A percentile compares a stretch with the other conserved stretches of the same genome.
These are phyloP conservation scores for Scaptodrosophila latifasciaeformis DNA, from an alignment of 2,888 invertebrate species.

Conservation along the genomic window DNA sequence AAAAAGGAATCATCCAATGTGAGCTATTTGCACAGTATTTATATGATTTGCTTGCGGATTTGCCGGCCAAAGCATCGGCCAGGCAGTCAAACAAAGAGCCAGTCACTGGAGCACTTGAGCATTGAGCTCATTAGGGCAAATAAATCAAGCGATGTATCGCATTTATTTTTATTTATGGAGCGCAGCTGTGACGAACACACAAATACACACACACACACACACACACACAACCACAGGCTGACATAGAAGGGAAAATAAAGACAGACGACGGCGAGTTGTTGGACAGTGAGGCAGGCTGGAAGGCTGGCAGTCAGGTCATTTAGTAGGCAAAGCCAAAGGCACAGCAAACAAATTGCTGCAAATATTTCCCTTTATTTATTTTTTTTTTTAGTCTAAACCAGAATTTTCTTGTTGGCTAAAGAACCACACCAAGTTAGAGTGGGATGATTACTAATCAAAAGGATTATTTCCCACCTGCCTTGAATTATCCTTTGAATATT, in stretches of 20 bases:
- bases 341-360: constrained; percentile 31
- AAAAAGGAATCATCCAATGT: too few relatives aligned
- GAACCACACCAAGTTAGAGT: too few relatives aligned
- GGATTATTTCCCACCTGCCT: too few relatives aligned
- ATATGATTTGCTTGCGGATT: constrained; percentile 52
- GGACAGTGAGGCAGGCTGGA: constrained; percentile 2
- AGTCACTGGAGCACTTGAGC: too few relatives aligned
- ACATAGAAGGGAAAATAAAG: constrained; percentile 24
- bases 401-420: too few relatives aligned
- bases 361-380: constrained; percentile 2
- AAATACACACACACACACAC: constrained; percentile 27
- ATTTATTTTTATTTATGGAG: constrained; percentile 51
- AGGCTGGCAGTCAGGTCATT: constrained; percentile 22
- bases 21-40: constrained; percentile 54
- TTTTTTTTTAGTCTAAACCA: constrained; percentile 17
- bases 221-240: too few relatives aligned
- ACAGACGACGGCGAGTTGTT: background rate
- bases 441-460: too few relatives aligned
- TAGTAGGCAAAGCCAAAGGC: constrained; percentile 18
- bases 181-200: constrained; percentile 49
- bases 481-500: too few relatives aligned
- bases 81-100: background rate
- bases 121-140: constrained; percentile 55
- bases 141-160: constrained; percentile 51
- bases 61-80: too few relatives aligned